Conservation (phyloP, 2,113 vertebrate genomes). For the Ochotona princeps region DNA sequence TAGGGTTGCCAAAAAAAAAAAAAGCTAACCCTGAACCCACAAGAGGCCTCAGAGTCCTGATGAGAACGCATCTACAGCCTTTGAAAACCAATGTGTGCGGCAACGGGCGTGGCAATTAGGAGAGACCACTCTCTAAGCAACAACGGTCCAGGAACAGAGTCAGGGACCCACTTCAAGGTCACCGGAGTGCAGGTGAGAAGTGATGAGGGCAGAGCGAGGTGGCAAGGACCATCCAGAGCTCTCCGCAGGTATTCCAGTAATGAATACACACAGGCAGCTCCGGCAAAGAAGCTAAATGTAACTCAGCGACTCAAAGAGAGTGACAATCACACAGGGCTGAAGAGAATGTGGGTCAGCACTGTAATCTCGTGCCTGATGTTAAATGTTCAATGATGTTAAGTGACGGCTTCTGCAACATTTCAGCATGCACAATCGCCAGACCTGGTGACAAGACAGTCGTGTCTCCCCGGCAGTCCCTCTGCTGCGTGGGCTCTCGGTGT, state of each 20-base stretch:
- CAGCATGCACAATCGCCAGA: not conserved
- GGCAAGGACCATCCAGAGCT: accelerated
- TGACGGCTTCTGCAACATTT: not conserved
- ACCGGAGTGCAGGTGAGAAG: not conserved
- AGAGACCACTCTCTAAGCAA: not conserved
- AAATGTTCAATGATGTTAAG: not conserved
- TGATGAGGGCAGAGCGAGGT: not conserved
- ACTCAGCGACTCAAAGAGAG: not conserved
- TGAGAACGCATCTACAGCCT: not conserved
- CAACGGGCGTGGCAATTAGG: not conserved
- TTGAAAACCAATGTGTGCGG: not conserved
- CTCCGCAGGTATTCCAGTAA: accelerated
- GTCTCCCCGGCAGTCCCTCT: not conserved
- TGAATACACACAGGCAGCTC: not conserved
- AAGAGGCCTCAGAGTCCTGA: not conserved
- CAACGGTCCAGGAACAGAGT: not conserved
- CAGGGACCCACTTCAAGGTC: not conserved
- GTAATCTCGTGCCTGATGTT: not conserved
- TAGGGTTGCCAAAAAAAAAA: not conserved
- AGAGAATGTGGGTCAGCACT: not conserved
- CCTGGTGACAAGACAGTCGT: not conserved
- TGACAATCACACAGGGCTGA: not conserved
- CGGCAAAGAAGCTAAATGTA: not conserved
- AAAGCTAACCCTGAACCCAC: not conserved
- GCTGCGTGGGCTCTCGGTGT: not conserved